phyloP scores from a whole-genome alignment of 2,797 vertebrate species.

The Eulemur mongoz region DNA sequence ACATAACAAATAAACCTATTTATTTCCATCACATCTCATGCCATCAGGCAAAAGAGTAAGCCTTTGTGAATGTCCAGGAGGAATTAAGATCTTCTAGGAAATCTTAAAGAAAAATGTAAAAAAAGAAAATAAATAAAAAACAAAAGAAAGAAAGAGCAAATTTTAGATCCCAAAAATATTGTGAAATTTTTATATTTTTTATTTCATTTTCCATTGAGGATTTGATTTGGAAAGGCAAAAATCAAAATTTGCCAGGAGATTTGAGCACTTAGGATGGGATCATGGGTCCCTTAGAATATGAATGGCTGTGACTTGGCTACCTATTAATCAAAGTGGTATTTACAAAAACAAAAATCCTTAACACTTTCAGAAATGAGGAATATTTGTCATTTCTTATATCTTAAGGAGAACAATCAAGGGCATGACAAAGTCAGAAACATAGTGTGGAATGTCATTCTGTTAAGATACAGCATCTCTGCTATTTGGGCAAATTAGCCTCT shows the following conservation, averaged over 20 bases:
- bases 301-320: background rate
- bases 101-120: background rate
- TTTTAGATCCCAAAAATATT: background rate
- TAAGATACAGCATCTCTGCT: background rate
- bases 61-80: background rate
- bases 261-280: background rate
- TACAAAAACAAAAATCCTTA: background rate
- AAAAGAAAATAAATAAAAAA: no score
- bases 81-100: background rate
- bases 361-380: conserved; percentile 5
- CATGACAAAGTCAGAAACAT: background rate
- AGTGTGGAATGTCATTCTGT: background rate
- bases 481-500: conserved; percentile 4
- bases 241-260: background rate
- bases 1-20: background rate
- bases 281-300: background rate
- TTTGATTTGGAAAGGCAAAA: conserved; percentile 19
- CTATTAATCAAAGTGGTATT: background rate
- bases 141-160: background rate
- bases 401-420: background rate
- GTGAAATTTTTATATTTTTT: background rate
- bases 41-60: background rate
- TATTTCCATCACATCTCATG: background rate
- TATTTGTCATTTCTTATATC: background rate
- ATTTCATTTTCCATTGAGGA: background rate